These are phyloP conservation scores for Balaenoptera acutorostrata DNA, from an alignment of 2,113 vertebrate genomes.

Conservation along the genomic window DNA sequence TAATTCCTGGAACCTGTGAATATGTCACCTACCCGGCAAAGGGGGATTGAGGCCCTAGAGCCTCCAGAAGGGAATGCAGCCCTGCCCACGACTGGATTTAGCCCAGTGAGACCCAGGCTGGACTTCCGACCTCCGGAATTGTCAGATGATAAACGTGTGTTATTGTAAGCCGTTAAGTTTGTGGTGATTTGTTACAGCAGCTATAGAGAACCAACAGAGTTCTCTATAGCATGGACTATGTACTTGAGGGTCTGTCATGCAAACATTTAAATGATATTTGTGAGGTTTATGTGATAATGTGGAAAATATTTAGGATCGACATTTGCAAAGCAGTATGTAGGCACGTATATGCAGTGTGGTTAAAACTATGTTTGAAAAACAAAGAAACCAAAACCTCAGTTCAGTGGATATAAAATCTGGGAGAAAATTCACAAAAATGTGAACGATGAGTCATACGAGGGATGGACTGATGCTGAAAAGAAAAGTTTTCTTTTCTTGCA, in stretches of 20 bases:
- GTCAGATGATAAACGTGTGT: neutral
- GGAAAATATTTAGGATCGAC: neutral
- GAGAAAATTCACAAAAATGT: neutral
- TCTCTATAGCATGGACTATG: neutral
- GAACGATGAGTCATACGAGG: neutral
- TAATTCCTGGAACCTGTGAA: neutral
- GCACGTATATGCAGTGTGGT: neutral
- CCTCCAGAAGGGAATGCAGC: neutral
- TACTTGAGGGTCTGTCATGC: neutral
- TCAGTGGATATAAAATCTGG: neutral
- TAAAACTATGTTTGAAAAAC: neutral
- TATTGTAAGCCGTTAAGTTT: neutral
- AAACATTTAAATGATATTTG: neutral
- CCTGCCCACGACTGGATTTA: neutral
- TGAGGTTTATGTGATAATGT: neutral
- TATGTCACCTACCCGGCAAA: neutral
- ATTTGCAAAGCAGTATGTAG: neutral
- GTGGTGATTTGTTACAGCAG: neutral
- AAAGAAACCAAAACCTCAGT: neutral
- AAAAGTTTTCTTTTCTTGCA: conserved; percentile 11
- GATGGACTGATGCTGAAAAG: neutral
- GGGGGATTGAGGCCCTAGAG: neutral
- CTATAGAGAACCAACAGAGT: neutral
- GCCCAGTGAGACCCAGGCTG: neutral
- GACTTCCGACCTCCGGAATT: neutral